These are phyloP conservation scores for Intellagama lesueurii DNA, from an alignment of 2,797 vertebrate species.

Conservation along the genomic window DNA sequence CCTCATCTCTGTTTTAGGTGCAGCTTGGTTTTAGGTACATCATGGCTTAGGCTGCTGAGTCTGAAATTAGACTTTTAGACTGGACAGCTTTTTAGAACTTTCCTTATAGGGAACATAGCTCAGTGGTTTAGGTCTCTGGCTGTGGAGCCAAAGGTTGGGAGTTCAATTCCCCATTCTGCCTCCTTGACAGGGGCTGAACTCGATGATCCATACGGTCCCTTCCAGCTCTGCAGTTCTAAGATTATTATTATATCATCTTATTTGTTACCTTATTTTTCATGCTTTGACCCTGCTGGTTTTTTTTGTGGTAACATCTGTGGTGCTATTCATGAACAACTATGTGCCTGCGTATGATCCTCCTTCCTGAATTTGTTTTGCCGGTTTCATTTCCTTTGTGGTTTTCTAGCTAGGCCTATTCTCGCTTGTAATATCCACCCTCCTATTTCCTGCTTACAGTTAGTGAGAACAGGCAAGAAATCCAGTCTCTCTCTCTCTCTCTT, in stretches of 20 bases:
- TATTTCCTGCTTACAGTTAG: slow-evolving; percentile 63
- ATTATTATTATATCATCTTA: neutral
- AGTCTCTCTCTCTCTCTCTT: slow-evolving; percentile 32
- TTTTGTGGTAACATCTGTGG: neutral
- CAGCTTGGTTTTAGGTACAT: neutral
- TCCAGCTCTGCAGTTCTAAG: no score
- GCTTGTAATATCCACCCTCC: slow-evolving; percentile 51
- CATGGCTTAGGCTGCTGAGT: no score
- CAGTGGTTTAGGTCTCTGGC: no score
- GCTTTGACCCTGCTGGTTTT: slow-evolving; percentile 25
- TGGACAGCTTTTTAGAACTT: neutral
- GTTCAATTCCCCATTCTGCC: no score
- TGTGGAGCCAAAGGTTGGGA: no score
- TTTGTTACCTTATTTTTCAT: slow-evolving; percentile 52
- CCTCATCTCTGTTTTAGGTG: neutral
- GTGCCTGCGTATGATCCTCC: slow-evolving; percentile 29
- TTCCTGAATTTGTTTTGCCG: slow-evolving; percentile 45
- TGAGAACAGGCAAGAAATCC: slow-evolving; percentile 65
- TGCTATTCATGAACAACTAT: slow-evolving; percentile 38
- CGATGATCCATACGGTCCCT: no score
- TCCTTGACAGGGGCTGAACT: no score
- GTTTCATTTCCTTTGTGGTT: slow-evolving; percentile 63
- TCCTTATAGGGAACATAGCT: slow-evolving; percentile 40
- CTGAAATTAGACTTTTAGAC: neutral
- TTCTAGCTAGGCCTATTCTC: slow-evolving; percentile 55